Conservation (phyloP, 2,797 vertebrate species). For the Hephaestus fuliginosus region DNA sequence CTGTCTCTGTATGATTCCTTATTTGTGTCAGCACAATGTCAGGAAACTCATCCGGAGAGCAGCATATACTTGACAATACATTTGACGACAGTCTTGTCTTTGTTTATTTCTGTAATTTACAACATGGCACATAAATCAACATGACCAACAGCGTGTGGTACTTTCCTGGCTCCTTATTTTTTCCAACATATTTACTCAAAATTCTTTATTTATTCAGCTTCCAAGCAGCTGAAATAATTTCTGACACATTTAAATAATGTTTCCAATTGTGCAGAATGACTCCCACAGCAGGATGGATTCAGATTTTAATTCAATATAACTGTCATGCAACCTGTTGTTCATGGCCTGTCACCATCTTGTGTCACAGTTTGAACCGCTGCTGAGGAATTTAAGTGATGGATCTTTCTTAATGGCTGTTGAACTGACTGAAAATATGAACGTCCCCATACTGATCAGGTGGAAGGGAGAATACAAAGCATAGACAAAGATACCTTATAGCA, state of each 20-base stretch:
- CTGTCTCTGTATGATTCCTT: slow-evolving; percentile 32
- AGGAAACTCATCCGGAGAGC: slow-evolving; percentile 63
- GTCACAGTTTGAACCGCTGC: background rate
- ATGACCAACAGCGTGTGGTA: background rate
- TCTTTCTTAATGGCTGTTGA: background rate
- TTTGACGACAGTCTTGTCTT: background rate
- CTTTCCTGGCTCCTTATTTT: background rate
- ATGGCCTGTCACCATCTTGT: background rate
- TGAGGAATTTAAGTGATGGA: background rate
- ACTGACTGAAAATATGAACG: background rate
- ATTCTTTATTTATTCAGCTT: background rate
- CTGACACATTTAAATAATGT: background rate
- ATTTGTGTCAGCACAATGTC: slow-evolving; percentile 14
- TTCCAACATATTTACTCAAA: background rate
- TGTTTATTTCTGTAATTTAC: slow-evolving; percentile 17
- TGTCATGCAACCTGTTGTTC: background rate
- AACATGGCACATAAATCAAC: background rate
- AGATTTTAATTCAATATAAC: too few species aligned
- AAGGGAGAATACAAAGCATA: background rate
- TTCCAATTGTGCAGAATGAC: background rate
- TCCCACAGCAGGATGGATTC: too few species aligned
- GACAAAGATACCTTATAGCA: background rate
- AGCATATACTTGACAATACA: slow-evolving; percentile 5
- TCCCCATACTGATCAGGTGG: background rate
- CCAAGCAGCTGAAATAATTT: background rate